These are phyloP conservation scores for Agonopterix arenella DNA, from an alignment of 2,888 invertebrate species.

Conservation along the genomic window DNA sequence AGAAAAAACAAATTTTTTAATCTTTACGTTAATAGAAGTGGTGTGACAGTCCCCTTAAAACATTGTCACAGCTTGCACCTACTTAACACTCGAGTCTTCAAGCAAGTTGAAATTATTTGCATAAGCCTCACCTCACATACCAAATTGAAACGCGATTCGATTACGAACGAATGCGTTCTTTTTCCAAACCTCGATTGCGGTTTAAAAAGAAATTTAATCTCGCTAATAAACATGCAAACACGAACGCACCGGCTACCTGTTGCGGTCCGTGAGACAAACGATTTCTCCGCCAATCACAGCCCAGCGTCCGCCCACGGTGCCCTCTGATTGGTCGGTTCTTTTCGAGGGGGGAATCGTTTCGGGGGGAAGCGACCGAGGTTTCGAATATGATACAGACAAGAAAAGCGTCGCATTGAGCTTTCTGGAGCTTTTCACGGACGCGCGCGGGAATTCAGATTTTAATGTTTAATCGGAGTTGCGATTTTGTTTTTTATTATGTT, in stretches of 20 bases:
- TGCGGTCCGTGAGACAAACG: constrained; percentile 68
- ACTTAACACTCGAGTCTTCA: no score
- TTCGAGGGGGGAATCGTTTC: constrained; percentile 35
- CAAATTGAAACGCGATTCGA: constrained; percentile 48
- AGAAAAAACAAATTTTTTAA: no score
- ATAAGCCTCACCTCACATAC: constrained; percentile 18
- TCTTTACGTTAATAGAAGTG: background rate
- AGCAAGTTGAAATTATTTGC: constrained; percentile 20
- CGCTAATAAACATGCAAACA: constrained; percentile 75
- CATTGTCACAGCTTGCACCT: no score
- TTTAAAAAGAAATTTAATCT: constrained; percentile 70
- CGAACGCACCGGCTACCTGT: constrained; percentile 73
- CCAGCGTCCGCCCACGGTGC: constrained; percentile 67
- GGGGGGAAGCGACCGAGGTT: constrained; percentile 46
- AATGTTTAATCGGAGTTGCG: constrained; percentile 6
- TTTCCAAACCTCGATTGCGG: constrained; percentile 51
- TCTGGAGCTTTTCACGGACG: constrained; percentile 66
- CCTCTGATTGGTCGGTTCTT: constrained; percentile 47
- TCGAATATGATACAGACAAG: constrained; percentile 66
- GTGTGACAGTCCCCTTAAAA: no score
- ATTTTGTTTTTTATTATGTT: constrained; percentile 15
- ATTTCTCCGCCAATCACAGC: constrained; percentile 52
- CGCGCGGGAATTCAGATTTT: constrained; percentile 40
- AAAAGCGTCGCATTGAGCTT: constrained; percentile 75
- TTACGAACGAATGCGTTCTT: constrained; percentile 43